These are phyloP conservation scores for Ichneumon xanthorius DNA, from an alignment of 2,888 invertebrate genomes.

Conservation along the genomic window DNA sequence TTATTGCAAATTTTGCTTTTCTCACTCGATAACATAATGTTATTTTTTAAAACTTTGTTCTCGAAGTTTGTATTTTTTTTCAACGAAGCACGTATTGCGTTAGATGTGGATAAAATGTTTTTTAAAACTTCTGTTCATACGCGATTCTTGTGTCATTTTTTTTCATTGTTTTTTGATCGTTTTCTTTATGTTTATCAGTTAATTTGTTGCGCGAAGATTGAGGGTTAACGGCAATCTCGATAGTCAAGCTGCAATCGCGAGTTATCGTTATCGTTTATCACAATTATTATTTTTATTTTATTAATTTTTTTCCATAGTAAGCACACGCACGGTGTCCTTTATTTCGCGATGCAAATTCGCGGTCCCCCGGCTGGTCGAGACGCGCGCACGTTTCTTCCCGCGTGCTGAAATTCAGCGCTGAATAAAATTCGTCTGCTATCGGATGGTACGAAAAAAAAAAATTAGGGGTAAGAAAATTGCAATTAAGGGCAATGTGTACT, in stretches of 20 bases:
- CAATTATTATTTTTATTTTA: constrained; percentile 56
- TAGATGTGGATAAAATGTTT: constrained; percentile 68
- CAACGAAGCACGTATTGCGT: constrained; percentile 80
- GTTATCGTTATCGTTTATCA: constrained; percentile 57
- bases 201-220: constrained; percentile 17
- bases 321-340: constrained; percentile 24
- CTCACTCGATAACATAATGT: constrained; percentile 76
- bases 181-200: constrained; percentile 39
- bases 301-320: constrained; percentile 2
- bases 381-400: constrained; percentile 27
- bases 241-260: constrained; percentile 8
- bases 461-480: neutral
- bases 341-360: constrained; percentile 16
- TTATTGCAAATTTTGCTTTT: constrained; percentile 75
- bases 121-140: constrained; percentile 48
- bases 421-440: constrained; percentile 13
- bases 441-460: neutral
- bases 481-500: neutral
- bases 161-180: constrained; percentile 44
- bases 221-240: constrained; percentile 14
- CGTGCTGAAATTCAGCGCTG: neutral
- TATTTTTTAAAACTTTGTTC: constrained; percentile 73
- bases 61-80: constrained; percentile 69
- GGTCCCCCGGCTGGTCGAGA: constrained; percentile 22
- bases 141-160: constrained; percentile 42